These are phyloP conservation scores for Actenoides lindsayi DNA, from an alignment of 2,113 vertebrate species.

Conservation along the genomic window DNA sequence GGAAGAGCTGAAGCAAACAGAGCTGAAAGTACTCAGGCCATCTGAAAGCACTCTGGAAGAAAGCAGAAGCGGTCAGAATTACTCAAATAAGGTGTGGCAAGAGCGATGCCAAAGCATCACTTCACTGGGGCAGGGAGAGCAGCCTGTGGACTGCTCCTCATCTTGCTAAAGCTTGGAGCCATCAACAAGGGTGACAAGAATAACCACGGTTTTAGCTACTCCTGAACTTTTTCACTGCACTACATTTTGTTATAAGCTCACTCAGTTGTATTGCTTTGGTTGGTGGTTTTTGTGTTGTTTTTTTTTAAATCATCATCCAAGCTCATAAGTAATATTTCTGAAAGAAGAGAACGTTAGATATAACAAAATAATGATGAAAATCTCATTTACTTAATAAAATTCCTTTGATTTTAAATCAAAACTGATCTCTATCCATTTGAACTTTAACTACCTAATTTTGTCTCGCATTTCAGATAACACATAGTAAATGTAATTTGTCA, in stretches of 20 bases:
- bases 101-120: background rate
- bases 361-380: conserved; percentile 69
- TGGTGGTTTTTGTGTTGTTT: background rate
- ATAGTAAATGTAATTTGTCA: conserved; percentile 86
- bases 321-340: conserved; percentile 59
- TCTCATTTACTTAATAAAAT: conserved; percentile 80
- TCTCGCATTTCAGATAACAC: conserved; percentile 75
- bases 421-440: conserved; percentile 78
- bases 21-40: background rate
- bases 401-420: conserved; percentile 77
- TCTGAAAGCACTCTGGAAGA: background rate
- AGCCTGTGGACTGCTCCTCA: rapidly evolving
- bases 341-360: conserved; percentile 68
- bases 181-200: background rate
- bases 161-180: rapidly evolving
- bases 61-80: rapidly evolving
- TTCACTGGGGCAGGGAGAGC: background rate
- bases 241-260: background rate
- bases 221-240: background rate
- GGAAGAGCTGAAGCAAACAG: background rate
- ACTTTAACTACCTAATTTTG: conserved; percentile 77
- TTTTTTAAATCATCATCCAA: background rate
- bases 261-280: background rate
- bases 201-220: background rate
- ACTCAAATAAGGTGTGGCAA: too few species aligned